These are phyloP conservation scores for Polydesmus complanatus DNA, from an alignment of 2,888 invertebrate genomes.

Conservation along the genomic window DNA sequence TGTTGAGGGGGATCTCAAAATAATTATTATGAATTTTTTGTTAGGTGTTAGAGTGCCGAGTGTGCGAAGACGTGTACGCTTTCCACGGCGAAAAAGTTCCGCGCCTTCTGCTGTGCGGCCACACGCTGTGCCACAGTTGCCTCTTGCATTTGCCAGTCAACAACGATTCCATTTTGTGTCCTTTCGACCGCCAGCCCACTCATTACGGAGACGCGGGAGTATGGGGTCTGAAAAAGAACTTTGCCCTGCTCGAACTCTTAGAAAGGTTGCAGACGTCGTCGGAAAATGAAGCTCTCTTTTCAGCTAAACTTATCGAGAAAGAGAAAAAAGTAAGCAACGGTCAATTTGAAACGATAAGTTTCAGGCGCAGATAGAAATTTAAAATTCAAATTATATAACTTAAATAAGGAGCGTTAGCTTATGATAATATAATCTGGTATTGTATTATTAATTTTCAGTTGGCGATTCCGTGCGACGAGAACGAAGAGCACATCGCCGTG, in stretches of 20 bases:
- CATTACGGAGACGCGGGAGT: constrained; percentile 37
- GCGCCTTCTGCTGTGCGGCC: constrained; percentile 39
- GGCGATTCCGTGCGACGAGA: constrained; percentile 40
- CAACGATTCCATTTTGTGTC: constrained; percentile 37
- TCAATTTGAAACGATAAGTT: background rate
- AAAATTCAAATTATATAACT: no score
- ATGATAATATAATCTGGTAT: background rate
- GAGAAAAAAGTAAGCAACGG: constrained; percentile 29
- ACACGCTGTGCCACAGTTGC: constrained; percentile 45
- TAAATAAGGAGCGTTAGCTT: no score
- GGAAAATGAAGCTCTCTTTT: constrained; percentile 24
- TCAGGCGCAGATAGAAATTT: background rate
- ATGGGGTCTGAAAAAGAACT: constrained; percentile 42
- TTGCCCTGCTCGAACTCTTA: constrained; percentile 42
- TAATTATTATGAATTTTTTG: background rate
- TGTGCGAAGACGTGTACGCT: constrained; percentile 42
- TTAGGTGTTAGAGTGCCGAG: constrained; percentile 40
- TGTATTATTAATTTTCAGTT: constrained; percentile 26
- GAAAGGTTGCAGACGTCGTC: constrained; percentile 38
- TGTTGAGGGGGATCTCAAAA: background rate
- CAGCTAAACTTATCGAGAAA: constrained; percentile 24
- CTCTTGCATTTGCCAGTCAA: constrained; percentile 36
- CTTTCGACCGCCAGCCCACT: constrained; percentile 44
- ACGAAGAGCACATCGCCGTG: constrained; percentile 40
- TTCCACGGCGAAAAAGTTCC: constrained; percentile 43